Conservation (phyloP, 2,113 vertebrate genomes). For the Rhinolophus sinicus region DNA sequence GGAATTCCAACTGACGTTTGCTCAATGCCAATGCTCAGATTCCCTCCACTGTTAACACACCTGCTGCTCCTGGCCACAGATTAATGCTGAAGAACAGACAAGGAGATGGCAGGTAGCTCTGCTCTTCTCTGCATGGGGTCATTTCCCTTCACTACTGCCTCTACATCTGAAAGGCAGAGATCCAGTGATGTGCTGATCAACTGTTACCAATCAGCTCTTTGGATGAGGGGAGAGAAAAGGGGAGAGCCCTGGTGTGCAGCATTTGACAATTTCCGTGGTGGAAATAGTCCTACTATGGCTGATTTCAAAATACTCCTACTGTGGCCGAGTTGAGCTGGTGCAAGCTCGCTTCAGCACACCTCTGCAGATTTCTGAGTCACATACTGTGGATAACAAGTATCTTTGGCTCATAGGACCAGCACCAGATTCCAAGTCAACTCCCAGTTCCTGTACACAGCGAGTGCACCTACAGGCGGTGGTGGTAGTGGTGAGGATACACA, state of each 20-base stretch:
- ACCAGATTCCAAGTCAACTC: neutral
- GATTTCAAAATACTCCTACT: neutral
- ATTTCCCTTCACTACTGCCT: neutral
- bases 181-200: neutral
- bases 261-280: neutral
- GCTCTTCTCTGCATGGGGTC: neutral
- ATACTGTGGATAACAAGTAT: neutral
- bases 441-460: neutral
- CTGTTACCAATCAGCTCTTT: neutral
- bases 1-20: neutral
- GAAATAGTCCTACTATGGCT: neutral
- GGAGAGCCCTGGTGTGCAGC: neutral
- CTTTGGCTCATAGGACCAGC: neutral
- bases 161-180: neutral
- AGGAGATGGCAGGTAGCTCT: neutral
- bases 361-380: neutral
- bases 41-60: neutral
- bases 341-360: neutral
- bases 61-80: neutral
- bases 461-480: neutral
- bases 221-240: accelerated
- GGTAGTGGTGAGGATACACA: neutral
- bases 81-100: neutral
- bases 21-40: neutral
- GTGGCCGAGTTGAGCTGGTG: neutral